Conservation (phyloP, 1,140 invertebrate genomes). For the Scaptomyza graminum region DNA sequence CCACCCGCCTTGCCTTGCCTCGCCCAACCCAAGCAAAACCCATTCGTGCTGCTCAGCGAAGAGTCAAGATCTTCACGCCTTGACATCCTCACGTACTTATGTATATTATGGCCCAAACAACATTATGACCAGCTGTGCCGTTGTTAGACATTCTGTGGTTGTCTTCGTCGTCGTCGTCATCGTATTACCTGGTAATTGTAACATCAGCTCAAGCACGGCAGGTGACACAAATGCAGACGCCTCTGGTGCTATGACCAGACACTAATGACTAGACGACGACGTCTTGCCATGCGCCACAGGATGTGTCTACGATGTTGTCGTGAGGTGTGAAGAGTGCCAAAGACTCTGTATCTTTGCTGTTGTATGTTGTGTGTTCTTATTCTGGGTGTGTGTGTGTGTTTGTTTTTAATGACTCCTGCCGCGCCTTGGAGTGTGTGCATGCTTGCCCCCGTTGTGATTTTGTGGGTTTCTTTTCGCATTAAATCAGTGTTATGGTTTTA, state of each 20-base stretch:
- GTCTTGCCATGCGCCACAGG: conserved; percentile 78
- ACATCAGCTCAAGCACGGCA: conserved; percentile 64
- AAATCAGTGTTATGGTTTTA: conserved; percentile 46
- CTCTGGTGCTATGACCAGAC: conserved; percentile 50
- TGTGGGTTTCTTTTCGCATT: conserved; percentile 69
- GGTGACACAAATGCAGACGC: conserved; percentile 66
- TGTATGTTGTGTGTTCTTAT: conserved; percentile 1
- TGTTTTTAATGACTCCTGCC: conserved; percentile 58
- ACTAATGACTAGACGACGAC: conserved; percentile 66
- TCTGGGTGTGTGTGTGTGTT: neutral
- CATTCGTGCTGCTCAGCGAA: neutral
- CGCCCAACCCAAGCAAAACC: neutral
- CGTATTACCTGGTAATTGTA: conserved; percentile 74
- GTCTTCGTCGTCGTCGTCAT: conserved; percentile 34
- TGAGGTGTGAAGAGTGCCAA: conserved; percentile 37
- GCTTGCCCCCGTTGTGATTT: conserved; percentile 57
- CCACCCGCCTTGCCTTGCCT: conserved; percentile 7
- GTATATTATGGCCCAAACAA: conserved; percentile 1
- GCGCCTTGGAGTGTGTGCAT: conserved; percentile 31
- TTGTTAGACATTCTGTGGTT: conserved; percentile 73
- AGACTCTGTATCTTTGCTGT: neutral
- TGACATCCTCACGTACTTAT: conserved; percentile 28
- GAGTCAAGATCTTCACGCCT: conserved; percentile 22
- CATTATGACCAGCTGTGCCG: conserved; percentile 36
- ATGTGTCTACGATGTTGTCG: conserved; percentile 63